Percentiles rank a stretch among this genome's conserved stretches.
Conservation (phyloP, 2,888 invertebrate genomes). For the Anarsia innoxiella region DNA sequence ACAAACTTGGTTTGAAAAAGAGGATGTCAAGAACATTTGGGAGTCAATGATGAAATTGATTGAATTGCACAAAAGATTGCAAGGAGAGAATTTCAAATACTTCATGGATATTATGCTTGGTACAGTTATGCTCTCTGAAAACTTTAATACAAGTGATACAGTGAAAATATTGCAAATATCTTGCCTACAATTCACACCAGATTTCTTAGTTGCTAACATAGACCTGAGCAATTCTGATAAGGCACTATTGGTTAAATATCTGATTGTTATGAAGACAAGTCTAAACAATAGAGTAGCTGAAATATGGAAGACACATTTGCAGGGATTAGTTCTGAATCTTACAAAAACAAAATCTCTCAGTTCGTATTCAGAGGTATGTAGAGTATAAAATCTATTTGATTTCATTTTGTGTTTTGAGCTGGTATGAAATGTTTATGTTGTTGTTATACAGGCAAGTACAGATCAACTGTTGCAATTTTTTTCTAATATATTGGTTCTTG, state of each 20-base stretch:
- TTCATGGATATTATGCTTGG: constrained; percentile 38
- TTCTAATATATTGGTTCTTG: too few relatives aligned
- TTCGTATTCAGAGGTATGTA: constrained; percentile 32
- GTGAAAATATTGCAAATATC: constrained; percentile 34
- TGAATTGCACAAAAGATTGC: constrained; percentile 26
- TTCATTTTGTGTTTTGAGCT: too few relatives aligned
- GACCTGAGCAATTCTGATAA: constrained; percentile 30
- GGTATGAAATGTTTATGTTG: too few relatives aligned
- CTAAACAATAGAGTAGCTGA: constrained; percentile 32
- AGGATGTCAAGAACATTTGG: constrained; percentile 27
- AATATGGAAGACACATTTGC: constrained; percentile 32
- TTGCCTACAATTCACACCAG: constrained; percentile 33
- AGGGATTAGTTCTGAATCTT: constrained; percentile 28
- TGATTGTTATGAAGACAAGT: constrained; percentile 18
- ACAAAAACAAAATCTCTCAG: constrained; percentile 22
- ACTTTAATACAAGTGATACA: constrained; percentile 28
- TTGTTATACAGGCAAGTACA: too few relatives aligned
- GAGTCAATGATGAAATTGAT: constrained; percentile 33
- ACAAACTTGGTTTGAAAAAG: constrained; percentile 25
- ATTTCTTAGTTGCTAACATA: constrained; percentile 35
- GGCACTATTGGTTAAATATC: not conserved
- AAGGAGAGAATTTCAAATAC: constrained; percentile 25
- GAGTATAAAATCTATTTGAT: too few relatives aligned
- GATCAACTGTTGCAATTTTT: too few relatives aligned
- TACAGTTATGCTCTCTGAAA: constrained; percentile 29